These are phyloP conservation scores for Microctonus brassicae DNA, from an alignment of 2,888 invertebrate species.

Conservation along the genomic window DNA sequence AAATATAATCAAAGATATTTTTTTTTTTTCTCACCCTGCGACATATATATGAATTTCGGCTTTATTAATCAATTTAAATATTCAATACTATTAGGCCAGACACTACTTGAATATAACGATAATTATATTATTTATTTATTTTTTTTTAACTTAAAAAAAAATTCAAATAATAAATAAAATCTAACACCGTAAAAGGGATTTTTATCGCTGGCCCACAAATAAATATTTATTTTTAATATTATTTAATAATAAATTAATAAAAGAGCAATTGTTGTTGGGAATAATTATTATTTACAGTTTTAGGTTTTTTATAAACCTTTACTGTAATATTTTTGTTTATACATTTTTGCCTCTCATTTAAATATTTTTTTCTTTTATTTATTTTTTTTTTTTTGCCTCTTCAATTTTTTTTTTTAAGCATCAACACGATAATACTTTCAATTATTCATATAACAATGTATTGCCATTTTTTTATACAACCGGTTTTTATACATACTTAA, in stretches of 20 bases:
- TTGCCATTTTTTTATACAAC: conserved; percentile 44
- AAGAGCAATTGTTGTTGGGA: not conserved
- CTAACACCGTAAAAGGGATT: not conserved
- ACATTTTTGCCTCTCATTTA: not conserved
- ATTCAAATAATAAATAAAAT: not conserved
- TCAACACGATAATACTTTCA: conserved; percentile 17
- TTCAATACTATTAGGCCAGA: conserved; percentile 66
- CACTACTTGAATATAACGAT: conserved; percentile 65
- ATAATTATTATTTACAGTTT: not conserved
- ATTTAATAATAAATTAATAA: not conserved
- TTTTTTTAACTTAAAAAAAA: too few species aligned
- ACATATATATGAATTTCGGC: conserved; percentile 2
- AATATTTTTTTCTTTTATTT: too few species aligned
- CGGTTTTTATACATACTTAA: conserved; percentile 42
- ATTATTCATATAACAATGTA: conserved; percentile 30
- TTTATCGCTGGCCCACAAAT: not conserved
- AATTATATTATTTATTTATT: conserved; percentile 32
- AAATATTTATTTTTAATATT: not conserved
- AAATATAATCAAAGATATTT: conserved; percentile 10
- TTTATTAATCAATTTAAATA: conserved; percentile 49
- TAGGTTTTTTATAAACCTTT: not conserved
- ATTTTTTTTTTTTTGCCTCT: too few species aligned
- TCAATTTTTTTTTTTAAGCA: conserved; percentile 14
- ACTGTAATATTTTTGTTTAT: not conserved
- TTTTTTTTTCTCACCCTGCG: conserved; percentile 8